Percentiles rank a stretch among this genome's conserved stretches.
Conservation (phyloP, 2,797 vertebrate genomes). For the Sebastes oblongus region DNA sequence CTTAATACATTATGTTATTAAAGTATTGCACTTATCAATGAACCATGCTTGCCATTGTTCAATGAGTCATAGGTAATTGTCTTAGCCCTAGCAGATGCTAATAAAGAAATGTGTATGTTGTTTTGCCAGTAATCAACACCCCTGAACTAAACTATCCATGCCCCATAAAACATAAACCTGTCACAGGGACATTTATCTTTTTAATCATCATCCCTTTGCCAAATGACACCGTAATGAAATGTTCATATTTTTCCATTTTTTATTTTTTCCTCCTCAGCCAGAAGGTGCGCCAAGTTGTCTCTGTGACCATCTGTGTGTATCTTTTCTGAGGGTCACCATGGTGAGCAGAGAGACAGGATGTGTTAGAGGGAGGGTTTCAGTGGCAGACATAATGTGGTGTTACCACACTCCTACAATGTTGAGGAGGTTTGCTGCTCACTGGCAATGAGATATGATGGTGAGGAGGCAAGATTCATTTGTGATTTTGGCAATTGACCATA, state of each 20-base stretch:
- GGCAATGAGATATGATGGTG: not conserved
- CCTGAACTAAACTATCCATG: conserved; percentile 59
- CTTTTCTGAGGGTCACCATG: conserved; percentile 52
- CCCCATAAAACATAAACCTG: conserved; percentile 65
- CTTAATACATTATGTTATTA: conserved; percentile 20
- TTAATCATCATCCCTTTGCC: conserved; percentile 61
- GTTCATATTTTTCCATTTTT: conserved; percentile 41
- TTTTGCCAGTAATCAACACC: conserved; percentile 66
- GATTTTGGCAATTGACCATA: not conserved
- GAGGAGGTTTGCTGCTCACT: not conserved
- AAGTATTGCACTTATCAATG: conserved; percentile 23
- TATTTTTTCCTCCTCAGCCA: conserved; percentile 31
- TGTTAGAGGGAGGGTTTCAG: conserved; percentile 34
- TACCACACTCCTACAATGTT: conserved; percentile 16
- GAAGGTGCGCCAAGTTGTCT: conserved; percentile 66
- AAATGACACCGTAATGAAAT: conserved; percentile 67
- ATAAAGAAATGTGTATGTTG: conserved; percentile 42
- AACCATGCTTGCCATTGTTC: conserved; percentile 30
- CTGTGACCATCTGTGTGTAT: conserved; percentile 68
- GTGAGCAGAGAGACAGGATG: conserved; percentile 36
- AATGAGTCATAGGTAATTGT: conserved; percentile 44
- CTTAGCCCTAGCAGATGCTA: conserved; percentile 50
- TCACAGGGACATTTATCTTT: conserved; percentile 56
- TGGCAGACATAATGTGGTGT: conserved; percentile 16
- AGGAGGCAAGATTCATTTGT: not conserved